Evolutionary conservation across 1,140 invertebrate genomes (phyloP), one percentile per base, ranked within the genome.

Genomic region (Drosophila santomea): DNA sequence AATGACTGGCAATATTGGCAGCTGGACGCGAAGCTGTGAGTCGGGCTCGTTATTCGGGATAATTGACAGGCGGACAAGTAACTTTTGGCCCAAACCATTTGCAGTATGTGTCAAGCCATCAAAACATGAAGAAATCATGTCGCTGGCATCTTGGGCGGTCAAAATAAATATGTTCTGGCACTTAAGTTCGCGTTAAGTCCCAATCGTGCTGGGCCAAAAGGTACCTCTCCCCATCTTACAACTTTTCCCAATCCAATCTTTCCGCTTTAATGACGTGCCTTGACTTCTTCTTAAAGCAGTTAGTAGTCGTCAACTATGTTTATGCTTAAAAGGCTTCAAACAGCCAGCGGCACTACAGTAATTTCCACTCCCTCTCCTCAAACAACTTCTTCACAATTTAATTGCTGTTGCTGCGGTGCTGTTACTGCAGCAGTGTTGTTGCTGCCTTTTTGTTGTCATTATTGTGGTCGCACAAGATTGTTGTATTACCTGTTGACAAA

Each of bases 401-500:
- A 86, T 67, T 75, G 71, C 68, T 76, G 36, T 48, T 74, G 48
- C 23, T 63, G 44, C 35, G 23, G 41, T 63, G 51, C 45, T 72
- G 48, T 12, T 72, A 55, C 20, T 74, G 20, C 11, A 45, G 45
- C n/a, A 48, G 14, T 78, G 45, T 45, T 69, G 41, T 5, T 45
- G 43, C 52, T 61, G 38, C 20, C 32, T 35, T 73, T 52, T 66
- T 74, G 71, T 74, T 66, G 54, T 74, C 47, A 38, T 56, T 77
- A 60, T 55, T 67, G 73, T 74, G 60, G 62, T 71, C 69, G 52
- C 64, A 60, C 78, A 82, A 82, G 74, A 79, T 82, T 86, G 83
- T 86, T 86, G 80, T 84, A 51, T 64, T 84, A 84, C 80, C 80
- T 84, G 80, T 80, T 84, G 82, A 82, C 78, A 86, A 71, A 61